Percentiles rank a stretch among this genome's conserved stretches.
Conservation (phyloP, 2,888 invertebrate species). For the Cordilura impudica region DNA sequence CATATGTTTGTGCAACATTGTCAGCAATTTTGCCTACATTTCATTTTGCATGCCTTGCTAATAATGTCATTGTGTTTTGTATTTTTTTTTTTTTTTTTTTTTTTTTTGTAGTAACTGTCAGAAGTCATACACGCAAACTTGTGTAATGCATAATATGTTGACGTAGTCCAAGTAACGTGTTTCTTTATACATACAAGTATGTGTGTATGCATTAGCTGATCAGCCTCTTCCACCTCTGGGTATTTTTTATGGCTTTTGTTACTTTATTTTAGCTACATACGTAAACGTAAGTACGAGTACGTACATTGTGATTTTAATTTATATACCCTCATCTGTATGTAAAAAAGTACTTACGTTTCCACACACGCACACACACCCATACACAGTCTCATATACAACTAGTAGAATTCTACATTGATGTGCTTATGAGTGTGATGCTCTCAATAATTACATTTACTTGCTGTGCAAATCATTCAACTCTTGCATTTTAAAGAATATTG, state of each 20-base stretch:
- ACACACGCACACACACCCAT: too few species aligned
- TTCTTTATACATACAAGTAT: not conserved
- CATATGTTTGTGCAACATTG: too few species aligned
- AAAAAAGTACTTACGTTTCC: too few species aligned
- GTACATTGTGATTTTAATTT: too few species aligned
- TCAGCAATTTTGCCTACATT: not conserved
- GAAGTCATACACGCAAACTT: conserved; percentile 35
- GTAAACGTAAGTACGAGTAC: too few species aligned
- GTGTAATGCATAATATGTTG: conserved; percentile 36
- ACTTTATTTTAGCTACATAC: not conserved
- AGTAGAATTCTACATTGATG: too few species aligned
- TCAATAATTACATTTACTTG: too few species aligned
- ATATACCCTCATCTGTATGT: too few species aligned
- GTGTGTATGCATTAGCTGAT: not conserved
- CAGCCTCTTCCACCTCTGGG: not conserved
- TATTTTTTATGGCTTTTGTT: conserved; percentile 31
- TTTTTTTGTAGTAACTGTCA: conserved; percentile 23
- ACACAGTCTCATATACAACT: too few species aligned
- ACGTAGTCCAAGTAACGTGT: conserved; percentile 39
- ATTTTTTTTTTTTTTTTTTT: not conserved
- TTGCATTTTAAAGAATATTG: too few species aligned
- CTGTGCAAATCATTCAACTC: too few species aligned
- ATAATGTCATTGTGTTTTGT: not conserved
- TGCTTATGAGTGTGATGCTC: too few species aligned
- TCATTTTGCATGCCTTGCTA: not conserved